Evolutionary conservation across 2,113 vertebrate species (phyloP), one percentile per base, ranked within the genome.

Genomic region (Grammomys dolichurus): DNA sequence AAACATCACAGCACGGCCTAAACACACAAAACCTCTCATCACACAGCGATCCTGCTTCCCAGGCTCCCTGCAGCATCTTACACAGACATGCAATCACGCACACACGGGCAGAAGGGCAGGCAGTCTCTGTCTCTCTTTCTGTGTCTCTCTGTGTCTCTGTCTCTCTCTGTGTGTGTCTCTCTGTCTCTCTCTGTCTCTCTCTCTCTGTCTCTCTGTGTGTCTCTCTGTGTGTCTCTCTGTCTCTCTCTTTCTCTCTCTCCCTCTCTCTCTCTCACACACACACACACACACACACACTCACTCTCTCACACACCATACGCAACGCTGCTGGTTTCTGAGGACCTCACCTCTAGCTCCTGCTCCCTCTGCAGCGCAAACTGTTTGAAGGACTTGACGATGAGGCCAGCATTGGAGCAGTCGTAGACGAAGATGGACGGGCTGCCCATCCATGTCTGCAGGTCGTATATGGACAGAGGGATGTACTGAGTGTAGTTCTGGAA

Each of bases 371-470:
- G 98, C 60, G 99, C 99, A 58, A 99, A 99, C 97, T 99, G 99
- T 89, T 99, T 99, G 98, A 99, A 99, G 0, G 99, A 99, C 98
- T 99, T 99, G 98, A 99, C 99, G 6, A 99, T 99, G 89, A 99
- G 99, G 86, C 99, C 99, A 0, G 99, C 99, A 0, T 99, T 99
- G 96, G 99, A 99, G 98, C 99, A 99, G 95, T 99, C 99, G 0
- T 99, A 99, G 73, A 99, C 99, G 0, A 99, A 99, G 65, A 99
- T 99, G 84, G 99, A 99, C 5, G 99, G 99, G 86, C 99, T 99
- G 86, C 99, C 99, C 99, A 99, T 99, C 99, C 99, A 99, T 0
- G 99, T 99, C 98, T 99, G 99, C 97, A 99, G 99, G 99, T 99
- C 99, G 1, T 99, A 99, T 73, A 99, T 99, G 87, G 99, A 99